Evolutionary conservation across 2,888 invertebrate genomes (phyloP).

Genomic region (Stenoptilia bipunctidactyla): DNA sequence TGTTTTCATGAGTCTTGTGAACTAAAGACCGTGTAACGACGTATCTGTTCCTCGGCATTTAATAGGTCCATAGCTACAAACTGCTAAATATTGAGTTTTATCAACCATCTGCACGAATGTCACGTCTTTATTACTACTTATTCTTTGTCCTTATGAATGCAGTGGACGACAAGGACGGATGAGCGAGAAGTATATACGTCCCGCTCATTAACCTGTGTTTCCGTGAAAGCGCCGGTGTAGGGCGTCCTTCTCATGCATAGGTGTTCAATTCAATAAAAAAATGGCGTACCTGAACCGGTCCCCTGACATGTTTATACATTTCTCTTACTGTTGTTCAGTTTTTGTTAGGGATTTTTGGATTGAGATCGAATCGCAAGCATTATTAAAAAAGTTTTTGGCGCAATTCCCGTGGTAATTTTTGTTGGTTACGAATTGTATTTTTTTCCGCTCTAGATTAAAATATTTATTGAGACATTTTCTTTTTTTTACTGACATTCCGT

Average conservation of each 20-base stretch:
- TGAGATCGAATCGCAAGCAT: conserved; percentile 58
- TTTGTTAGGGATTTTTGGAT: conserved; percentile 59
- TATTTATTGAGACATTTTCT: too few species aligned
- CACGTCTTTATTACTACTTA: conserved; percentile 69
- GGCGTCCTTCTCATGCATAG: conserved; percentile 54
- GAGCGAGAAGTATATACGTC: conserved; percentile 24
- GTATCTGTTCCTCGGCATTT: conserved; percentile 60
- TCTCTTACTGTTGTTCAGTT: conserved; percentile 54
- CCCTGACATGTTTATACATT: conserved; percentile 65
- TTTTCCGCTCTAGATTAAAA: neutral
- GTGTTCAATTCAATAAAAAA: conserved; percentile 64
- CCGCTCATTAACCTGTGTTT: conserved; percentile 28
- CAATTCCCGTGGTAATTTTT: conserved; percentile 50
- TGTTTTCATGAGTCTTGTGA: conserved; percentile 58
- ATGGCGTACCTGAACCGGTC: conserved; percentile 67
- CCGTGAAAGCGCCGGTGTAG: conserved; percentile 38
- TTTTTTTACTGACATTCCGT: too few species aligned
- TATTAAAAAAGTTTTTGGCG: conserved; percentile 64
- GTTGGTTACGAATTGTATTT: conserved; percentile 32
- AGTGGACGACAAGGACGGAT: conserved; percentile 30
- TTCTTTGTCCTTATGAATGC: conserved; percentile 66
- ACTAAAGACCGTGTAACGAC: conserved; percentile 62
- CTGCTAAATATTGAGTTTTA: conserved; percentile 64
- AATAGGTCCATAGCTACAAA: conserved; percentile 58
- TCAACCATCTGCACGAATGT: conserved; percentile 66